Percentiles rank a stretch among this genome's conserved stretches.
These are phyloP conservation scores for Oreamnos americanus DNA, from an alignment of 2,113 vertebrate genomes.

Conservation along the genomic window DNA sequence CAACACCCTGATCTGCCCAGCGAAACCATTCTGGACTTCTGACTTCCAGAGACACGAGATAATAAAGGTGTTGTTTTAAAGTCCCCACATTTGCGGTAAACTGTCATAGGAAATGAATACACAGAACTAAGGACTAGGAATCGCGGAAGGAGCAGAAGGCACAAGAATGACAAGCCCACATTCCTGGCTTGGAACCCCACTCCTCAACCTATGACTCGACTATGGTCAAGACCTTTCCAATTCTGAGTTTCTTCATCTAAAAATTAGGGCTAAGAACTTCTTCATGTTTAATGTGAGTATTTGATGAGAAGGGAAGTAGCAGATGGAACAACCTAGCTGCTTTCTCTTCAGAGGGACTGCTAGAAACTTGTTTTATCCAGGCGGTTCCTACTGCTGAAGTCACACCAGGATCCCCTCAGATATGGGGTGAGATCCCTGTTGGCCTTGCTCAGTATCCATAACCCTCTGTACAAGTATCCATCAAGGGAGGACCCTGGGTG, in stretches of 20 bases:
- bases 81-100: fast-evolving
- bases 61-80: neutral
- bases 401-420: neutral
- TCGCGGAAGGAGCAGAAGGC: neutral
- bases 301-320: neutral
- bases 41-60: neutral
- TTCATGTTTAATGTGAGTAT: neutral
- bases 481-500: neutral
- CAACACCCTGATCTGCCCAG: neutral
- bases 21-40: neutral
- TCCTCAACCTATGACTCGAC: neutral
- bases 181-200: fast-evolving
- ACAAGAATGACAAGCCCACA: neutral
- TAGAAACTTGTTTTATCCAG: neutral
- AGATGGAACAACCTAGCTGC: neutral
- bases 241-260: neutral
- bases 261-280: neutral
- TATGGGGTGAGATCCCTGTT: fast-evolving
- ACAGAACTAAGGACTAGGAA: neutral
- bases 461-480: neutral
- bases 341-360: neutral
- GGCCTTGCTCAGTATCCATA: neutral
- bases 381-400: too few species aligned
- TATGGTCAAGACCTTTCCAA: neutral
- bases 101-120: neutral